Base-by-base conservation (phyloP, 2,797 vertebrate genomes). In the Ptychobarbus kaznakovi region DNA sequence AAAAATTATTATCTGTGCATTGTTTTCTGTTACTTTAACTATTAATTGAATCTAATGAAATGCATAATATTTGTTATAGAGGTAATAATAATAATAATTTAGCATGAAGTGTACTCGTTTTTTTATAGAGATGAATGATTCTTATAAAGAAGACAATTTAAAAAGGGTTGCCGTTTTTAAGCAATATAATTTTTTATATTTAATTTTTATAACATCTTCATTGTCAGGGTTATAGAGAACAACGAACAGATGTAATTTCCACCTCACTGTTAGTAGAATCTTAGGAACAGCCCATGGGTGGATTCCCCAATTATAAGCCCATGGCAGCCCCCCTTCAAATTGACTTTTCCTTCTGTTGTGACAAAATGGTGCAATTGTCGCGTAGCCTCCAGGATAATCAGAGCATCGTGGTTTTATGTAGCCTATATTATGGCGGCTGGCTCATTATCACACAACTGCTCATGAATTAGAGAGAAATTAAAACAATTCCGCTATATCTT, bases 391-490 rank as follows among this genome's bases (percentile, higher is more conserved):
- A 70, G 78, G 70, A 88, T 66, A 73, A 74, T 32, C 76, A 38
- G 84, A 65, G 46, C 68, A 80, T 85, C 70, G 18, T 70, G 75
- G 35, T 80, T 89, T 87, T 80, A 86, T 86, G 80, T 65, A n/a
- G n/a, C n/a, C n/a, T n/a, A 46, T 75, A 82, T 88, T 80, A 83
- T 49, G 46, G 65, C 80, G 35, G 72, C 87, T 70, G 84, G 80
- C 82, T 88, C 82, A 80, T 86, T 87, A 89, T 87, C 86, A 84
- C 88, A 85, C 85, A 86, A 85, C 84, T 81, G 87, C 83, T 87
- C 78, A 81, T 89, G 82, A 89, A 87, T 90, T 87, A 88, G 77
- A 88, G 79, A 72, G 56, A 86, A 88, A 90, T 91, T 88, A 90
- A 88, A 88, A 87, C 80, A 83, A 86, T 86, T 58, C 56, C 44